phyloP scores from a whole-genome alignment of 92 coral and sea anemone species.

The Epizoanthus scotinus region DNA sequence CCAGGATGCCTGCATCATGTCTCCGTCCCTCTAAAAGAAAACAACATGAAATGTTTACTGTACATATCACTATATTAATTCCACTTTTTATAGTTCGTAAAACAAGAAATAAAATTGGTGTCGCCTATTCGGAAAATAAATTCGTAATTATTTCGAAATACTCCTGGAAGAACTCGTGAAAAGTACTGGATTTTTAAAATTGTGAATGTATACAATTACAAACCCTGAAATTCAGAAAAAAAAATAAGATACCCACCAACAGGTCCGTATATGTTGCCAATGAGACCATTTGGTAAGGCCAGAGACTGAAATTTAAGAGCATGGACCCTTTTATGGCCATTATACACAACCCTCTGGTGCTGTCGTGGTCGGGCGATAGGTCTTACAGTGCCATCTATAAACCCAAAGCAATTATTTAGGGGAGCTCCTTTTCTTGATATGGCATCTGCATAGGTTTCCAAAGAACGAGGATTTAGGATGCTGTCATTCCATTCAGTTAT shows the following conservation, averaged over 20 bases:
- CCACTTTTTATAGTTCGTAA: too few relatives aligned
- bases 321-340: conserved; percentile 16
- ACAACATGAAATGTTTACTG: too few relatives aligned
- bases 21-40: too few relatives aligned
- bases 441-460: conserved; percentile 24
- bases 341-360: conserved; percentile 22
- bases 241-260: background rate
- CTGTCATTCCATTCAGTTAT: conserved; percentile 17
- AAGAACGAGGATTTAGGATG: conserved; percentile 24
- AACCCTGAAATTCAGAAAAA: too few relatives aligned
- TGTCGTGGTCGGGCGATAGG: conserved; percentile 23
- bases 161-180: too few relatives aligned
- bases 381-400: conserved; percentile 11
- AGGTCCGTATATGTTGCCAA: conserved; percentile 13
- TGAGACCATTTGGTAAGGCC: conserved; percentile 8
- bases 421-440: conserved; percentile 18
- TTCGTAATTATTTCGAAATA: too few relatives aligned
- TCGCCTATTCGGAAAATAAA: too few relatives aligned
- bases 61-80: too few relatives aligned
- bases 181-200: too few relatives aligned
- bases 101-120: too few relatives aligned
- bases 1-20: too few relatives aligned
- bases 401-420: conserved; percentile 29
- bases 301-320: conserved; percentile 17
- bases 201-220: too few relatives aligned